Conservation (phyloP, 2,113 vertebrate genomes). For the Hiodon tergisus region DNA sequence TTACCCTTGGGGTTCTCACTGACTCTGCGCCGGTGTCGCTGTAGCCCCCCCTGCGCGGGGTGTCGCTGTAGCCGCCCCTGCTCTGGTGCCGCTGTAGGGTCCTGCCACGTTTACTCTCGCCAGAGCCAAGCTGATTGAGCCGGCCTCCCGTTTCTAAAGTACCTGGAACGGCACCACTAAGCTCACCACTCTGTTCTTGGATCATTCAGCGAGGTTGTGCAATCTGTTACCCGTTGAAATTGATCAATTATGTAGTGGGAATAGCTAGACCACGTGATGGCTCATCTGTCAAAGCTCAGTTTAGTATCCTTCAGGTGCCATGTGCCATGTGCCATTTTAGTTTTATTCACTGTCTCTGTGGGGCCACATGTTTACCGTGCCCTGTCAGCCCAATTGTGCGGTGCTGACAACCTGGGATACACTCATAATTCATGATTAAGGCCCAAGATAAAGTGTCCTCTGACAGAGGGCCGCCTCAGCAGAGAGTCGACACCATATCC, state of each 20-base stretch:
- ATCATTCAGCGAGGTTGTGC: too few species aligned
- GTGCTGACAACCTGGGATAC: background rate
- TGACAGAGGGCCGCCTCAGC: background rate
- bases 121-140: too few species aligned
- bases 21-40: too few species aligned
- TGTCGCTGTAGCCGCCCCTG: too few species aligned
- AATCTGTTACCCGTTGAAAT: background rate
- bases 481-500: background rate
- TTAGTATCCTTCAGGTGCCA: background rate
- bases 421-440: constrained; percentile 16
- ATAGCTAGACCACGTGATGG: background rate
- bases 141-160: too few species aligned
- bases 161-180: too few species aligned
- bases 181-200: too few species aligned
- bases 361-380: background rate
- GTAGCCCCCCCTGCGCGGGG: too few species aligned
- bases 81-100: too few species aligned
- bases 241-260: background rate
- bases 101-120: too few species aligned
- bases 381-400: background rate
- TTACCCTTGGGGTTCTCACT: too few species aligned
- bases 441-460: background rate
- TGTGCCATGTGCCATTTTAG: background rate
- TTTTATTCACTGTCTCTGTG: background rate
- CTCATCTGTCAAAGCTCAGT: background rate